phyloP scores from a whole-genome alignment of 2,113 vertebrate species.

The Diphyllodes magnificus region DNA sequence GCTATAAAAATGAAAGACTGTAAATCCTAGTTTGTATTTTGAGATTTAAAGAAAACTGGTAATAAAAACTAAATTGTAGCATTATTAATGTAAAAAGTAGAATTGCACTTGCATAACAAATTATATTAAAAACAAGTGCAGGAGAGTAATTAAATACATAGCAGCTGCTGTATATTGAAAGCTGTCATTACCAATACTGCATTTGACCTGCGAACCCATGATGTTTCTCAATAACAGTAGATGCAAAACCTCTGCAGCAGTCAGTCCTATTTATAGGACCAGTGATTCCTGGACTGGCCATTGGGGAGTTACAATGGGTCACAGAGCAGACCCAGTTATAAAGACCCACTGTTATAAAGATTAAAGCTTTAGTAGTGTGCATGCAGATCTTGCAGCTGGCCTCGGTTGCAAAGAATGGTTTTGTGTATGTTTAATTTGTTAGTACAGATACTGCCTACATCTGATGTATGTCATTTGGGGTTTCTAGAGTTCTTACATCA shows the following conservation, averaged over 20 bases:
- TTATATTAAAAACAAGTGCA: neutral
- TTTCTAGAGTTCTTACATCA: neutral
- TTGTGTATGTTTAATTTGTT: neutral
- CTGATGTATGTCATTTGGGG: neutral
- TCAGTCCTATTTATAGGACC: neutral
- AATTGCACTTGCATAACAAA: neutral
- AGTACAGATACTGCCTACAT: neutral
- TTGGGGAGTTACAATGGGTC: neutral
- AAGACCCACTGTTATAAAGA: neutral
- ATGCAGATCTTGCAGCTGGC: neutral
- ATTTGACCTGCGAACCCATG: neutral
- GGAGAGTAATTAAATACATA: neutral
- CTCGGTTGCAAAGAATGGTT: neutral
- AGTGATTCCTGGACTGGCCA: neutral
- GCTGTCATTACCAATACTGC: neutral
- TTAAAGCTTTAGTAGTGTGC: neutral
- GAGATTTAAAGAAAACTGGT: neutral
- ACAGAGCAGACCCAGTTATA: neutral
- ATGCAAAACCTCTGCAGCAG: neutral
- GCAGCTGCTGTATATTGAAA: neutral
- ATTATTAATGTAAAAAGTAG: neutral
- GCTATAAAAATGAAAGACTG: neutral
- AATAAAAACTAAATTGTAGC: neutral
- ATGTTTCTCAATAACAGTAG: neutral
- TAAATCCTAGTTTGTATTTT: neutral